Evolutionary conservation across 1,140 invertebrate species (phyloP).

Genomic region (Hylaeus anthracinus): DNA sequence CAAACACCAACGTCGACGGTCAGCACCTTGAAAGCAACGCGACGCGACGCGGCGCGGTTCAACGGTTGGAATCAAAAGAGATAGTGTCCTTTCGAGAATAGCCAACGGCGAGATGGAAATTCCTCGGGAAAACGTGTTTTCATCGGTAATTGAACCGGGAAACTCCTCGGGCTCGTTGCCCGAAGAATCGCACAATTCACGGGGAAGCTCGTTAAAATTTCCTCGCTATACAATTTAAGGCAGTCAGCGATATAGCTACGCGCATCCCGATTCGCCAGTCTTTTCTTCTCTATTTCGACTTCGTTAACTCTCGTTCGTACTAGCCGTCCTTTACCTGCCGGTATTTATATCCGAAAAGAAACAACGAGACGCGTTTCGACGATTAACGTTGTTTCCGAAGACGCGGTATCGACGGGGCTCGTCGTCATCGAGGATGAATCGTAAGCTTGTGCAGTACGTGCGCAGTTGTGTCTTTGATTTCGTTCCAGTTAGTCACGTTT

Average conservation of each 20-base stretch:
- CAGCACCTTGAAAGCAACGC: background rate
- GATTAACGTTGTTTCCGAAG: background rate
- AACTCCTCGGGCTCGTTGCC: slow-evolving; percentile 1
- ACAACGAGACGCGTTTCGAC: background rate
- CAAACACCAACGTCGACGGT: slow-evolving; percentile 4
- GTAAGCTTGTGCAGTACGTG: no score
- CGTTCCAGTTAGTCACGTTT: no score
- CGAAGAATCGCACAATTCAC: slow-evolving; percentile 4
- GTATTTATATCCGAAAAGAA: background rate
- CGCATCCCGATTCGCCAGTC: background rate
- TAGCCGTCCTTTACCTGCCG: background rate
- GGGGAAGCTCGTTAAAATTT: slow-evolving; percentile 32
- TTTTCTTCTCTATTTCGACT: background rate
- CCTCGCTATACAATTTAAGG: slow-evolving; percentile 13
- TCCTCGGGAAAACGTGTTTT: slow-evolving; percentile 30
- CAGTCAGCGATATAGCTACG: background rate
- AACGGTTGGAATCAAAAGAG: background rate
- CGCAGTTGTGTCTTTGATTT: no score
- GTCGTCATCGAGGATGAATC: background rate
- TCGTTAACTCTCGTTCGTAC: slow-evolving; percentile 7
- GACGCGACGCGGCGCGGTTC: background rate
- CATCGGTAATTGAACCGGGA: slow-evolving; percentile 53
- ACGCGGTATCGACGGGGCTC: background rate
- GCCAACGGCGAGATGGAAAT: slow-evolving; percentile 32
- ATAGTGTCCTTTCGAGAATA: slow-evolving; percentile 44